These are phyloP conservation scores for Drosophila gunungcola DNA, from an alignment of 1,140 invertebrate species.

Conservation along the genomic window DNA sequence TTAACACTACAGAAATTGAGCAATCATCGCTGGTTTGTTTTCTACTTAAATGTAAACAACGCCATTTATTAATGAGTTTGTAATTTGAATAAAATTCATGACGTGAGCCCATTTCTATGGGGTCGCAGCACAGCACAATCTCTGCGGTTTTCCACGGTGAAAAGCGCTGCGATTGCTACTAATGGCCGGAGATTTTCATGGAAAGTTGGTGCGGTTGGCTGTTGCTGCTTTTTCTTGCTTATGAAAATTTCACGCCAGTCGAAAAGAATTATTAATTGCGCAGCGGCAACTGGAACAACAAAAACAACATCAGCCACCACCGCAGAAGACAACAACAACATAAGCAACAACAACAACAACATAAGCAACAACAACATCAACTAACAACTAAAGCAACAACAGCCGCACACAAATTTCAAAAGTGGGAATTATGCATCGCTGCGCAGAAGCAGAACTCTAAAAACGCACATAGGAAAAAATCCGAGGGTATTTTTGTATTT, in stretches of 20 bases:
- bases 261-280: slow-evolving; percentile 82
- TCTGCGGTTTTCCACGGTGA: slow-evolving; percentile 60
- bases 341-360: slow-evolving; percentile 30
- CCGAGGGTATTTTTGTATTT: slow-evolving; percentile 7
- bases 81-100: slow-evolving; percentile 75
- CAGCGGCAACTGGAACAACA: slow-evolving; percentile 53
- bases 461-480: slow-evolving; percentile 19
- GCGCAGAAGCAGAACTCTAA: slow-evolving; percentile 76
- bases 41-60: slow-evolving; percentile 28
- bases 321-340: slow-evolving; percentile 25
- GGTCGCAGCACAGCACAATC: slow-evolving; percentile 57
- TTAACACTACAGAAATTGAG: slow-evolving; percentile 14
- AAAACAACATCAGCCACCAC: slow-evolving; percentile 15
- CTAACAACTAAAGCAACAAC: slow-evolving; percentile 30
- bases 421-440: slow-evolving; percentile 82
- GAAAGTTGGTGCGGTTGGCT: slow-evolving; percentile 75
- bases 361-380: slow-evolving; percentile 36
- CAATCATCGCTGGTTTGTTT: slow-evolving; percentile 23
- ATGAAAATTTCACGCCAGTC: slow-evolving; percentile 82
- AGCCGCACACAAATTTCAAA: slow-evolving; percentile 54
- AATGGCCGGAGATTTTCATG: slow-evolving; percentile 70
- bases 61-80: slow-evolving; percentile 58
- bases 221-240: slow-evolving; percentile 62
- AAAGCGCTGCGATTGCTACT: slow-evolving; percentile 64
- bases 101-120: slow-evolving; percentile 66